phyloP scores from a whole-genome alignment of 2,113 vertebrate genomes.

The Cardinalis cardinalis region DNA sequence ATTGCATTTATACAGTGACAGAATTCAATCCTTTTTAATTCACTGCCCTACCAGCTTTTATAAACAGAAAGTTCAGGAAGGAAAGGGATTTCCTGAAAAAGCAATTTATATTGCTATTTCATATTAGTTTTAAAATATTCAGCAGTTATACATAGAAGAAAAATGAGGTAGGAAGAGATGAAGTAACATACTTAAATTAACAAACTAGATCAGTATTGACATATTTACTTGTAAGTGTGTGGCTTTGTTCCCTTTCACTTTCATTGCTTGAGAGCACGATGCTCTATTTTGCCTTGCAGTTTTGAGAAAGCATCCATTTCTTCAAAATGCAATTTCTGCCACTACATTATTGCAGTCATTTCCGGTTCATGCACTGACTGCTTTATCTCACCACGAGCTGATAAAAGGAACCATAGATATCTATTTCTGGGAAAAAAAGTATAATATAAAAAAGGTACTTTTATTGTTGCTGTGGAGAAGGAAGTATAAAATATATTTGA shows the following conservation, averaged over 20 bases:
- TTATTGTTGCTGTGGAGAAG: neutral
- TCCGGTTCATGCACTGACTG: neutral
- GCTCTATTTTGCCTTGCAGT: constrained; percentile 8
- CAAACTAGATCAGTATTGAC: neutral
- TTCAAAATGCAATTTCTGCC: neutral
- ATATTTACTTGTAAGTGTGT: neutral
- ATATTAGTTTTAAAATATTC: neutral
- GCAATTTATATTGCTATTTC: neutral
- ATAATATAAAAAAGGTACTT: neutral
- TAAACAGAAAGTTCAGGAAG: neutral
- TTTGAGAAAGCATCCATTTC: neutral
- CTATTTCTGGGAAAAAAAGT: neutral
- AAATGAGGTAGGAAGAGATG: neutral
- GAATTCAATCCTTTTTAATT: neutral
- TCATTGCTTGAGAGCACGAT: neutral
- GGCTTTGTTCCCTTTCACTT: neutral
- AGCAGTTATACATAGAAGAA: neutral
- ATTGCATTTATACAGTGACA: neutral
- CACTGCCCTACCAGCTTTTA: neutral
- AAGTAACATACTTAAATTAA: neutral
- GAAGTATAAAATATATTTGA: neutral
- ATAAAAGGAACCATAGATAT: neutral
- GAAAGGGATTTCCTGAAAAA: neutral
- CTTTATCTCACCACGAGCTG: neutral
- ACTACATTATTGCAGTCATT: neutral